Base-by-base conservation (phyloP, 2,888 invertebrate genomes). In the Subacronicta megacephala region DNA sequence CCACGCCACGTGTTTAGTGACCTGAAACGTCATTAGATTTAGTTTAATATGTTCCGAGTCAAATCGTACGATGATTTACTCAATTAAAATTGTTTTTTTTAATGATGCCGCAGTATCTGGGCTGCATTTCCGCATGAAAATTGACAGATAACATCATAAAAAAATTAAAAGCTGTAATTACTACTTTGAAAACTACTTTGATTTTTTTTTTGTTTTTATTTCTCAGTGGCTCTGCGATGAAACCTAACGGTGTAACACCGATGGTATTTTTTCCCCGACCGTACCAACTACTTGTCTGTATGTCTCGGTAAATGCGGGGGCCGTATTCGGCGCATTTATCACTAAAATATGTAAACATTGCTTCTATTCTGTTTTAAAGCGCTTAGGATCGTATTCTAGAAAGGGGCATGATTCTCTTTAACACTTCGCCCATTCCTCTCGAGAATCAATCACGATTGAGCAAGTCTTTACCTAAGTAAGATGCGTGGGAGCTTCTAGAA, bases 251-350 rank as follows among this genome's bases (percentile, higher is more conserved):
- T 13, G 33, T 16, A 38, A 33, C 7, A n/a, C 29, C 31, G 35
- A 36, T 59, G 62, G 62, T 33, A 65, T 78, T 69, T 57, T 81
- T 80, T 81, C 83, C 81, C 77, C 82, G 81, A 80, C 83, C 77
- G 77, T 78, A 77, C 58, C 43, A 54, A 41, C 41, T 29, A 60
- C 56, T 68, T 62, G 62, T 72, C 72, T 78, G 80, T 80, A 57
- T 67, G 62, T 67, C 66, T 68, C 72, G 77, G 62, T 77, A 64
- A 74, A 77, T 80, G 78, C 70, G 68, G 59, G 66, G 50, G 80
- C 83, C 83, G 83, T 83, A 75, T 83, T 83, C 83, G 83, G 83
- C 79, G 77, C 78, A 78, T 81, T 83, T 82, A 79, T 78, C 68
- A 63, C 49, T 76, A 73, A 71, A 67, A 67, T 64, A 52, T 76